phyloP scores from a whole-genome alignment of 2,888 invertebrate genomes.

The Dasypogon diadema region DNA sequence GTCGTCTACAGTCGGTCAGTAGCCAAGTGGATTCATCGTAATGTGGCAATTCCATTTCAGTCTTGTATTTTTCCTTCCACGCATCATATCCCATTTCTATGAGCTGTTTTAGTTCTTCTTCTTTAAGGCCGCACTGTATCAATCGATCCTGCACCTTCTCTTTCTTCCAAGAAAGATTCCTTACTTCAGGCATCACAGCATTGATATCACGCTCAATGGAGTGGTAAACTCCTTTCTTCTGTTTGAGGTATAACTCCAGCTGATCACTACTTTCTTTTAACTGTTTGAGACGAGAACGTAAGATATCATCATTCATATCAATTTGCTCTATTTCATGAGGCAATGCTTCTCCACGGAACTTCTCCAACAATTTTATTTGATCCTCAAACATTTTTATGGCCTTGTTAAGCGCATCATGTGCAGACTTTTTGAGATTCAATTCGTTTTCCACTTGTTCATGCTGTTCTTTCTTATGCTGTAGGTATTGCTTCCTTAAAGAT shows the following conservation, averaged over 20 bases:
- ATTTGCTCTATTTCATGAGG: constrained; percentile 86
- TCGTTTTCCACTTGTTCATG: constrained; percentile 84
- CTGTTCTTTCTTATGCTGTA: constrained; percentile 81
- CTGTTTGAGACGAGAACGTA: constrained; percentile 78
- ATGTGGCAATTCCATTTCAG: constrained; percentile 75
- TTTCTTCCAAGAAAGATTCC: constrained; percentile 81
- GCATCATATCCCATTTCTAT: constrained; percentile 70
- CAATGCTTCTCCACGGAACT: constrained; percentile 82
- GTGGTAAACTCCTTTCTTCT: constrained; percentile 82
- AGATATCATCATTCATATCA: constrained; percentile 81
- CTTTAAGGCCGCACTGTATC: constrained; percentile 79
- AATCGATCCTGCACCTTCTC: constrained; percentile 86
- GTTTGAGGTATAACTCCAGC: constrained; percentile 82
- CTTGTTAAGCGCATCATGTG: constrained; percentile 89
- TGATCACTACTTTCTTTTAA: constrained; percentile 82
- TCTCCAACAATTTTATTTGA: constrained; percentile 86
- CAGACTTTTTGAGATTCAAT: constrained; percentile 85
- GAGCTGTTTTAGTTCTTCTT: constrained; percentile 78
- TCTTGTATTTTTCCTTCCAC: constrained; percentile 69
- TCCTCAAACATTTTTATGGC: constrained; percentile 90
- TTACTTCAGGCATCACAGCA: constrained; percentile 87
- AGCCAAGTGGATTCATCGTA: constrained; percentile 83
- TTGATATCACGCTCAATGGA: constrained; percentile 90
- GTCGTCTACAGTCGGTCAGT: constrained; percentile 80
- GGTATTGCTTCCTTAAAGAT: constrained; percentile 78